Evolutionary conservation across 1,140 invertebrate genomes (phyloP), one percentile per base, ranked within the genome.

Genomic region (Papilio aristodemus): DNA sequence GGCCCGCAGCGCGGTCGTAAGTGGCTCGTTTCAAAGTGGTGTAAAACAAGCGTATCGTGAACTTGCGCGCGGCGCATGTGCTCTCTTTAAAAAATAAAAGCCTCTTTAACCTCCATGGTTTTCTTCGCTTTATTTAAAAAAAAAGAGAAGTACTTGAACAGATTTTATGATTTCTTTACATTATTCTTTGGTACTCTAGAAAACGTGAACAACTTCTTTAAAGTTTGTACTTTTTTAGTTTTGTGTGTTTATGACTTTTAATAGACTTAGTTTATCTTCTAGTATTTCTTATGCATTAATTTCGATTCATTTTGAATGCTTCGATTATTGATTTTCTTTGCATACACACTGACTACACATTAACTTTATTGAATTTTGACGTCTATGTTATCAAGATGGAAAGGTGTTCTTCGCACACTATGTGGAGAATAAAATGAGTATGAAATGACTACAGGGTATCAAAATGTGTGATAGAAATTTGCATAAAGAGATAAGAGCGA

Each of bases 401-500:
- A 62, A 14, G 8, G 39, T 46, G 43, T 54, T 54, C 19, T 11
- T 22, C 10, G 11, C 11, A 54, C 5, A 4, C 11, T 17, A 25
- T 22, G 19, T 9, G n/a, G n/a, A 32, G 7, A 60, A 72, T 39
- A 63, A 72, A 74, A 66, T 32, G 39, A 67, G 19, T 39, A 68
- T 37, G 60, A 69, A 58, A 67, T 54, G 5, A 59, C 27, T 71
- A 10, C 22, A 39, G 41, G 67, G 78, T 83, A 84, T 84, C 80
- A 87, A 83, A 85, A 80, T 89, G 86, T 87, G 84, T 88, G 84
- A 89, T 87, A 86, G 76, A 85, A 81, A 86, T 89, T 89, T 82
- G 83, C 81, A 89, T 91, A 90, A 90, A 87, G 74, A 89, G 79
- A 88, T 90, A 88, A 84, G 71, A 80, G 73, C 80, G 86, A 90